phyloP scores from a whole-genome alignment of 2,888 invertebrate genomes.

The Drosophila parthenogenetica region DNA sequence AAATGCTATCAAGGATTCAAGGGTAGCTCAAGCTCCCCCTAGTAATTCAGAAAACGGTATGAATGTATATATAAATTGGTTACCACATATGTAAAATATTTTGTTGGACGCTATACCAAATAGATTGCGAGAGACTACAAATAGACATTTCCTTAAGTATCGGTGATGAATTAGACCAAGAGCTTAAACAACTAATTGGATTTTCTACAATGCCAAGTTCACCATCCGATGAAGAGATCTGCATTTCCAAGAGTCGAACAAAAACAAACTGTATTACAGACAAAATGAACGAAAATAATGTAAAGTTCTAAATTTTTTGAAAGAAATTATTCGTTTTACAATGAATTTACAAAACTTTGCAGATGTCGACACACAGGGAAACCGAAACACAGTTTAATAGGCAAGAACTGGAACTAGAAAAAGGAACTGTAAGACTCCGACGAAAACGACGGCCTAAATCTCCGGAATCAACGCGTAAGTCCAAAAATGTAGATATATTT shows the following conservation, averaged over 20 bases:
- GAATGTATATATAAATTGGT: not conserved
- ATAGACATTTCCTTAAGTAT: conserved; percentile 32
- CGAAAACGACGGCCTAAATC: not conserved
- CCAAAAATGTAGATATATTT: not conserved
- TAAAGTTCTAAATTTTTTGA: not conserved
- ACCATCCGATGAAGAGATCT: conserved; percentile 1
- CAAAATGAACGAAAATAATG: not conserved
- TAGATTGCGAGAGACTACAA: not conserved
- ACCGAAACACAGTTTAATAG: not conserved
- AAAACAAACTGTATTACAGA: not conserved
- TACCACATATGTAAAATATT: not conserved
- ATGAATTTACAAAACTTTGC: not conserved
- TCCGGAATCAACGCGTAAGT: conserved; percentile 12
- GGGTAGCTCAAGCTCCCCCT: conserved; percentile 43
- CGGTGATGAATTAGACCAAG: conserved; percentile 38
- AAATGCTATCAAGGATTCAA: conserved; percentile 27
- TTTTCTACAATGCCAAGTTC: conserved; percentile 28
- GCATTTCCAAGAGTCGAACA: not conserved
- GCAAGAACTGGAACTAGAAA: no score
- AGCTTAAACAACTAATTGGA: conserved; percentile 33
- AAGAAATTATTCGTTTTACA: not conserved
- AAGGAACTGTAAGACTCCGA: not conserved
- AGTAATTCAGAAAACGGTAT: conserved; percentile 20
- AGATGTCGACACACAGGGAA: not conserved
- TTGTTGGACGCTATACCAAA: not conserved